These are phyloP conservation scores for Rhinella marina DNA, from an alignment of 2,797 vertebrate genomes.

Conservation along the genomic window DNA sequence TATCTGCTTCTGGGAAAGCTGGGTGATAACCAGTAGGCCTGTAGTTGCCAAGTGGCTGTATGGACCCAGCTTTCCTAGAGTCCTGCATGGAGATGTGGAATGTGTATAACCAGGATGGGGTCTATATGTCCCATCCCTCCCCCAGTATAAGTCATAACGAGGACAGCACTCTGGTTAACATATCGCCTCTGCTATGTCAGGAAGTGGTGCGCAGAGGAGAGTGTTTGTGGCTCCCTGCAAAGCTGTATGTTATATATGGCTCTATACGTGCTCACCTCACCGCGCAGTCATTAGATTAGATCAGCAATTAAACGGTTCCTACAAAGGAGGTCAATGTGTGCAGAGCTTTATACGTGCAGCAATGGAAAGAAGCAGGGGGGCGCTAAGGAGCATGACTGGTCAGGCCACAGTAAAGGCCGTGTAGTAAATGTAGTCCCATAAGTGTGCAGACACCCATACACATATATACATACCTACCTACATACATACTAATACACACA, in stretches of 20 bases:
- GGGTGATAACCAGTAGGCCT: background rate
- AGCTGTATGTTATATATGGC: background rate
- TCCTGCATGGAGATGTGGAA: no score
- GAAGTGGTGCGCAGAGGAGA: constrained; percentile 21
- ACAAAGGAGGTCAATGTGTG: background rate
- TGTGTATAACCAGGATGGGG: no score
- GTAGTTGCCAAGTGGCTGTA: no score
- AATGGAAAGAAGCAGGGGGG: background rate
- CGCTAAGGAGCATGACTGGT: background rate
- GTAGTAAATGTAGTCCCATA: no score
- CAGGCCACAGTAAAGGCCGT: no score
- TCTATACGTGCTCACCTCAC: background rate
- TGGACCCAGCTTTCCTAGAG: no score
- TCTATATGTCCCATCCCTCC: no score
- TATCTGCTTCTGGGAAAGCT: background rate
- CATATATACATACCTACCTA: no score
- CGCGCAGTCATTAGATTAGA: background rate
- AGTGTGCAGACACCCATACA: no score
- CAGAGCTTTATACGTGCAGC: background rate
- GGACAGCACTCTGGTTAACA: background rate
- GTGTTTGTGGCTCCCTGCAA: constrained; percentile 6
- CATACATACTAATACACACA: no score
- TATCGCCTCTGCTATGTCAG: background rate
- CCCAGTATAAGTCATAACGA: background rate
- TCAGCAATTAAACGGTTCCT: background rate